A percentile compares a stretch with the other conserved stretches of the same genome.
These are phyloP conservation scores for Scaptomyza cyrtandrae DNA, from an alignment of 2,888 invertebrate genomes.

Conservation along the genomic window DNA sequence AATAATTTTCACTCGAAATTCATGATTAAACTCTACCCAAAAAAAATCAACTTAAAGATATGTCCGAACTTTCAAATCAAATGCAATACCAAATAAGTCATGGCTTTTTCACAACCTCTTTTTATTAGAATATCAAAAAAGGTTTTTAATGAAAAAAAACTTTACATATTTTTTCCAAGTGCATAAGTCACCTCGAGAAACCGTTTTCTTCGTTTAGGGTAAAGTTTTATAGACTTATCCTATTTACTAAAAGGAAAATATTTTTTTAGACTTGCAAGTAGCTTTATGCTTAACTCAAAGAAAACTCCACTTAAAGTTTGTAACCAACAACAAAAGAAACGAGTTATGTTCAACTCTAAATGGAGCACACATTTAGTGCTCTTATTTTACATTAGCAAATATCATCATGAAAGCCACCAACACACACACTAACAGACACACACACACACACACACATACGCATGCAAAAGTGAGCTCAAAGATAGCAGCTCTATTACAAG, in stretches of 20 bases:
- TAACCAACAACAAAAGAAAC: background rate
- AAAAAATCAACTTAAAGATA: too few relatives aligned
- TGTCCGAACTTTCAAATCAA: too few relatives aligned
- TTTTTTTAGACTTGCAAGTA: background rate
- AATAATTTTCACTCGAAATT: too few relatives aligned
- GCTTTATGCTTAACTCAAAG: background rate
- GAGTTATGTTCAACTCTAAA: background rate
- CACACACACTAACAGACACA: conserved; percentile 50
- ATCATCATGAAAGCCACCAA: conserved; percentile 69
- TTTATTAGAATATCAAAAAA: too few relatives aligned
- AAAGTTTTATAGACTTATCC: background rate
- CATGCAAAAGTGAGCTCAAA: conserved; percentile 48
- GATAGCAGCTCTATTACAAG: conserved; percentile 73
- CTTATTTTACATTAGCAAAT: conserved; percentile 39
- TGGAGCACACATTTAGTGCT: background rate
- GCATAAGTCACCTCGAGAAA: background rate
- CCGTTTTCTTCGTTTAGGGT: background rate
- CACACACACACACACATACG: conserved; percentile 13
- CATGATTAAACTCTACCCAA: too few relatives aligned
- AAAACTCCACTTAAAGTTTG: background rate
- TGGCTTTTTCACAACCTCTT: too few relatives aligned
- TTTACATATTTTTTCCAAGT: background rate
- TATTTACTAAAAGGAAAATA: background rate
- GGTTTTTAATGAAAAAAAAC: too few relatives aligned
- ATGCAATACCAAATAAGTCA: too few relatives aligned